Evolutionary conservation across 2,888 invertebrate species (phyloP), one percentile per base, ranked within the genome.

Genomic region (Epirrita christyi): DNA sequence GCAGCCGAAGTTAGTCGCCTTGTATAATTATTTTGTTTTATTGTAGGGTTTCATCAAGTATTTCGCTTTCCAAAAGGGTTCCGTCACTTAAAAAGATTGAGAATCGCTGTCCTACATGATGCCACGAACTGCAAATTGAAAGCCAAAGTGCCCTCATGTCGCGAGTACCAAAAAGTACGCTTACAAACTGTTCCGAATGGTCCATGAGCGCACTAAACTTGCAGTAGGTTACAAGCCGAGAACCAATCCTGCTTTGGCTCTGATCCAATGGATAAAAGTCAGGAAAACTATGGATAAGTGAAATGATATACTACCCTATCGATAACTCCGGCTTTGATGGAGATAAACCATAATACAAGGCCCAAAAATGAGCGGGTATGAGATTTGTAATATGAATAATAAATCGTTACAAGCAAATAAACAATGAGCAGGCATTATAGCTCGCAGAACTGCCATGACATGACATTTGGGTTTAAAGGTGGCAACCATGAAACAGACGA

Each of bases 201-300:
- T 62, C 59, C 61, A 55, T 58, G 61, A 67, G 70, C 57, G 72
- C 66, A 79, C 71, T 77, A 75, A 76, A 75, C 71, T 80, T 74
- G 67, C 68, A 59, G 66, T 21, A 21, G 21, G 21, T 21, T 75
- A 78, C 67, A 72, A 74, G 68, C 75, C 69, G 73, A 76, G 78
- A 73, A 75, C 75, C 77, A 80, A 76, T 80, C 72, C 68, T 64
- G 66, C 57, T 66, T 75, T 86, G 86, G 85, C 84, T 68, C 57
- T 49, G 58, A 55, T 81, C 85, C 85, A 84, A 80, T 56, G 72
- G 78, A 81, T 81, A 83, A 81, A 83, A 77, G 76, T 81, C 78
- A 73, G 75, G 73, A 70, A 67, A 68, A 70, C 71, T 71, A 65
- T 64, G 54, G 56, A 63, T 70, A 69, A 70, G 66, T 69, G 61